Base-by-base conservation (phyloP, 2,113 vertebrate genomes). In the Leptobrachium leishanense region DNA sequence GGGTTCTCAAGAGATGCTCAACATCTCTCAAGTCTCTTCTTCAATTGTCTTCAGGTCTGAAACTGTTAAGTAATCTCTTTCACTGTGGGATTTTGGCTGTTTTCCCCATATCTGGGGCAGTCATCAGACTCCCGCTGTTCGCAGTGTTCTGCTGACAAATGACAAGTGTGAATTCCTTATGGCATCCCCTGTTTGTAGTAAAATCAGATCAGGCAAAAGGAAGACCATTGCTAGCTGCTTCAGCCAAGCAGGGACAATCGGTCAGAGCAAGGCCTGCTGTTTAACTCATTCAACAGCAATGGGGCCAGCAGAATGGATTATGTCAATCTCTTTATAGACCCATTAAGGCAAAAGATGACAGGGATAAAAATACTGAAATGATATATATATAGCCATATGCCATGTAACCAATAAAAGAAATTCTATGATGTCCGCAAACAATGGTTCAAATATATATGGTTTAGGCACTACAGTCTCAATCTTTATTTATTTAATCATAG, bases 91-190 rank as follows among this genome's bases (percentile, higher is more conserved):
- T 81, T 81, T 81, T 81, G 78, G 78, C 78, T 81, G 64, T 70
- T 50, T 81, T 81, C 72, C 64, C 78, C 78, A 81, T 81, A 68
- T 81, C 78, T 81, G 73, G 78, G 78, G 72, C 78, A 81, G 64
- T 81, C 78, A 81, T 81, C 72, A 81, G 78, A 74, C 71, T 81
- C 78, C 78, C 53, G 78, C 78, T 81, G 78, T 68, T 81, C 72
- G 7, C 76, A 68, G 78, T 81, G 72, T 81, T 74, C 72, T 81
- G 78, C 78, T 81, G 78, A 81, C 78, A 81, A 81, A 81, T 81
- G 78, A 81, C 72, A 71, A 81, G 78, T 81, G 78, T 81, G 78
- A 74, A 68, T 81, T 81, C 78, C 78, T 81, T 81, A 74, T 81
- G 78, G 72, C 77, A 79, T 79, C 77, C 77, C 70, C 77, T 79